A percentile compares a stretch with the other conserved stretches of the same genome.
These are phyloP conservation scores for Lacanobia oleracea DNA, from an alignment of 2,888 invertebrate genomes.

Conservation along the genomic window DNA sequence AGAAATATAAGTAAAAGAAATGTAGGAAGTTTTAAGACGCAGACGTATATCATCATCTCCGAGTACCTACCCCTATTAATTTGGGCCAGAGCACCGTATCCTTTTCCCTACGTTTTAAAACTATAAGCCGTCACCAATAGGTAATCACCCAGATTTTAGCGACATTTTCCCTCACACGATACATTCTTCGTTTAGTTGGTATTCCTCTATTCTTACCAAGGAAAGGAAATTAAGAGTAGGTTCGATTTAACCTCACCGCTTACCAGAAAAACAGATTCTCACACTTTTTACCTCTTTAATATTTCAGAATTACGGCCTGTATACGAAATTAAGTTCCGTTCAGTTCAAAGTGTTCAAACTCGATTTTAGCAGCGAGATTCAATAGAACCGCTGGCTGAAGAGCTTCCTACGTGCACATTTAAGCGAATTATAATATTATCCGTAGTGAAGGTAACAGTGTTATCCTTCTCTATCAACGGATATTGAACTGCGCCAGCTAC, in stretches of 20 bases:
- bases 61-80: not conserved
- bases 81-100: not conserved
- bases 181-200: not conserved
- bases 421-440: not conserved
- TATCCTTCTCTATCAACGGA: not conserved
- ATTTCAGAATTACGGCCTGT: not conserved
- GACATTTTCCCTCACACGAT: too few species aligned
- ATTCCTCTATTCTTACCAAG: not conserved
- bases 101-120: too few species aligned
- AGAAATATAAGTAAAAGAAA: not conserved
- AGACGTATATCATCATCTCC: not conserved
- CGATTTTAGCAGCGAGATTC: conserved; percentile 2
- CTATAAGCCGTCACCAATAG: too few species aligned
- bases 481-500: too few species aligned
- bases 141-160: too few species aligned
- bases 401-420: not conserved
- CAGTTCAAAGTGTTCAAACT: conserved; percentile 6
- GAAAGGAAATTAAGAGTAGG: not conserved
- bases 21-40: not conserved
- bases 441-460: not conserved
- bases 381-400: not conserved
- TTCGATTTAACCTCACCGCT: not conserved
- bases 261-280: not conserved
- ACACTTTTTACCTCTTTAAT: not conserved
- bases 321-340: conserved; percentile 2